Evolutionary conservation across 2,888 invertebrate genomes (phyloP), one percentile per base, ranked within the genome.

Genomic region (Podabrus alpinus): DNA sequence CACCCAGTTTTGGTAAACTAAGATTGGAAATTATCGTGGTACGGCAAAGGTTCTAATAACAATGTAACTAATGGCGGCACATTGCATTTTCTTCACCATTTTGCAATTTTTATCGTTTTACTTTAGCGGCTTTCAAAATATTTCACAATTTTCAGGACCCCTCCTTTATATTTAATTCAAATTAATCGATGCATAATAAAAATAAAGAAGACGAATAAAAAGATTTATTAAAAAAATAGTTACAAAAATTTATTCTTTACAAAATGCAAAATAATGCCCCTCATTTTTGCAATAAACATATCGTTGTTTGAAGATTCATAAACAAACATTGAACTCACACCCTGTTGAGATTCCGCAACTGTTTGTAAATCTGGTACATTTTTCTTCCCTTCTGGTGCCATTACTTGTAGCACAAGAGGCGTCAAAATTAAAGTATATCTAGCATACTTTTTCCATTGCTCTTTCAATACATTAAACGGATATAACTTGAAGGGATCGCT

Each of bases 401-500:
- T 45, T 1, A 64, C 7, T 19, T 64, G 62, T 19, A 64, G n/a
- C 1, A n/a, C 7, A 13, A 64, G 17, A 4, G 62, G 1, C 9
- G 21, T 19, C n/a, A 64, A 3, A 64, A 64, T 19, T 19, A 64
- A 11, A 3, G 62, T 13, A 64, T 13, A 75, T 66, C 68, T 59
- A 1, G 79, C 75, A 60, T 61, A 76, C 5, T 60, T 69, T 29
- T 59, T 72, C 76, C 69, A 78, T 19, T 78, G 73, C 2, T 76
- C 29, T 25, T 67, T 10, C 13, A 79, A 71, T 11, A 59, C 72
- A 16, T 24, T 60, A 60, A 73, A 79, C 0, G 80, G 77, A 72
- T 79, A 83, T 19, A 83, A n/a, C 60, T 75, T 68, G 7, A 80
- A 78, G 0, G 79, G 77, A 59, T 82, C 78, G n/a, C 81, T 77